A percentile compares a stretch with the other conserved stretches of the same genome.
phyloP scores from a whole-genome alignment of 2,113 vertebrate genomes.

The Chaenogobius annularis region DNA sequence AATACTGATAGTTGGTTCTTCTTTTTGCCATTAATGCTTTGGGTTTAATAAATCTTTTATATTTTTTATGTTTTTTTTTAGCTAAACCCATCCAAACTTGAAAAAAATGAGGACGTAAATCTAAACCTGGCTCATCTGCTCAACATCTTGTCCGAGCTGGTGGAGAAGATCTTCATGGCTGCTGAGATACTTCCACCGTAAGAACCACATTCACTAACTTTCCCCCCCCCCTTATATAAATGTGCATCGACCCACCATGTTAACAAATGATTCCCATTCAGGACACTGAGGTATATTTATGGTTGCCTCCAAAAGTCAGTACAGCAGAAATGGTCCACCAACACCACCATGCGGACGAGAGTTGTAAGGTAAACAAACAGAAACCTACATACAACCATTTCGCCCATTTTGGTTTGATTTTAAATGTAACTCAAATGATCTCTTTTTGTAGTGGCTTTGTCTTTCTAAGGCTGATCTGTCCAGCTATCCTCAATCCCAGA shows the following conservation, averaged over 20 bases:
- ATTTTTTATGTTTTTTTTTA: slow-evolving; percentile 46
- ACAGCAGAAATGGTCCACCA: slow-evolving; percentile 94
- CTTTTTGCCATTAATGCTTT: too few relatives aligned
- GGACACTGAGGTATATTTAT: slow-evolving; percentile 95
- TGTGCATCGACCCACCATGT: background rate
- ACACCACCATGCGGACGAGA: slow-evolving; percentile 97
- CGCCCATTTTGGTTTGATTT: background rate
- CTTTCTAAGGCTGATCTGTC: slow-evolving; percentile 96
- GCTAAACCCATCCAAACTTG: slow-evolving; percentile 98
- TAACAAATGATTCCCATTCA: slow-evolving; percentile 9
- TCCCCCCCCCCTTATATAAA: too few relatives aligned
- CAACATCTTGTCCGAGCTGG: slow-evolving; percentile 93
- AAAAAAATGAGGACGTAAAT: slow-evolving; percentile 98
- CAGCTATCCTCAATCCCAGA: slow-evolving; percentile 96
- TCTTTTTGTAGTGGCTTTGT: slow-evolving; percentile 90
- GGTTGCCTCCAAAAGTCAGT: slow-evolving; percentile 98
- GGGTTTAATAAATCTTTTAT: background rate
- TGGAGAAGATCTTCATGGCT: slow-evolving; percentile 99
- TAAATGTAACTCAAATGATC: background rate
- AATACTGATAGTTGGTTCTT: background rate
- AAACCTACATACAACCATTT: background rate
- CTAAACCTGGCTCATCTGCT: slow-evolving; percentile 91
- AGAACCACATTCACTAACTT: slow-evolving; percentile 59
- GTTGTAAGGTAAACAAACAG: slow-evolving; percentile 94
- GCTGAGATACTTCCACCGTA: slow-evolving; percentile 98